phyloP scores from a whole-genome alignment of 2,797 vertebrate genomes.

The Sphenodon punctatus region DNA sequence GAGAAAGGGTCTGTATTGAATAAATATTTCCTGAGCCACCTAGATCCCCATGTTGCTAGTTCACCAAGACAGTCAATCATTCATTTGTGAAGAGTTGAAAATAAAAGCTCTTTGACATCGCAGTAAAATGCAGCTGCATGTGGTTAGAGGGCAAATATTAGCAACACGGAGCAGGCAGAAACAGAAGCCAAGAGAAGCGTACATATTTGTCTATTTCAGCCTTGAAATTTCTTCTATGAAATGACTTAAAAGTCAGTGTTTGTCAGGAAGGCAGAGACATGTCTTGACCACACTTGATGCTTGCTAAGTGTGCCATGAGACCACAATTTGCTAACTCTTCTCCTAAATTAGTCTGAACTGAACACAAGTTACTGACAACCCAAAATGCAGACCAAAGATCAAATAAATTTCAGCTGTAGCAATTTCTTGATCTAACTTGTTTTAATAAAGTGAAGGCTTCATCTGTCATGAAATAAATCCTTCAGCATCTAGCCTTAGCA shows the following conservation, averaged over 20 bases:
- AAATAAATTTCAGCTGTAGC: neutral
- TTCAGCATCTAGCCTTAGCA: slow-evolving; percentile 35
- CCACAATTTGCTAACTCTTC: neutral
- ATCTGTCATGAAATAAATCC: slow-evolving; percentile 19
- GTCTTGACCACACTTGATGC: slow-evolving; percentile 16
- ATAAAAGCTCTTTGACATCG: slow-evolving; percentile 19
- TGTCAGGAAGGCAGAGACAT: neutral
- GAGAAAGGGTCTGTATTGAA: neutral
- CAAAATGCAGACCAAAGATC: neutral
- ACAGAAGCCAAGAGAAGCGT: neutral
- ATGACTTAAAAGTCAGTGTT: neutral
- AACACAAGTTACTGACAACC: neutral
- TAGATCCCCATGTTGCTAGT: slow-evolving; percentile 30
- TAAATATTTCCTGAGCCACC: neutral
- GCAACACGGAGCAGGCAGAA: neutral
- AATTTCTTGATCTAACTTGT: slow-evolving; percentile 31
- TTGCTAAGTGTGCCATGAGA: neutral
- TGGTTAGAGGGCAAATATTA: neutral
- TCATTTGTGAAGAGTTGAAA: slow-evolving; percentile 35
- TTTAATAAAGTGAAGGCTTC: slow-evolving; percentile 36
- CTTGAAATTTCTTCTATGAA: neutral
- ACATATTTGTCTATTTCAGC: neutral
- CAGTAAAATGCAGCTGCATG: neutral
- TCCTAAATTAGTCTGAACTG: neutral
- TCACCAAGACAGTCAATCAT: slow-evolving; percentile 36